A percentile compares a stretch with the other conserved stretches of the same genome.
phyloP scores from a whole-genome alignment of 2,113 vertebrate species.

The Myotis davidii region DNA sequence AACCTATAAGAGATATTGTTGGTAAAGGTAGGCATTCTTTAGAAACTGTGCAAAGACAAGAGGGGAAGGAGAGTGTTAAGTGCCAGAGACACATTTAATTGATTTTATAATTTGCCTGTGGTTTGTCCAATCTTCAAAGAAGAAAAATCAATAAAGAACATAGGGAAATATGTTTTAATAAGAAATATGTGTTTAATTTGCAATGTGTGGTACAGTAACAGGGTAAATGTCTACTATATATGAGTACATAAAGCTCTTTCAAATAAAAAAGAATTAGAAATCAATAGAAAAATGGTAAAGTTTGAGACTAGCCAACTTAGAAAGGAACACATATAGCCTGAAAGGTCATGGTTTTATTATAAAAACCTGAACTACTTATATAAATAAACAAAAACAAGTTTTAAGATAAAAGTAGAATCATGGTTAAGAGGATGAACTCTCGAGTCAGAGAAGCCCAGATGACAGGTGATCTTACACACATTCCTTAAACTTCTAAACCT shows the following conservation, averaged over 20 bases:
- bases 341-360: not conserved
- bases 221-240: not conserved
- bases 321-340: not conserved
- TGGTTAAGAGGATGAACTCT: not conserved
- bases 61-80: not conserved
- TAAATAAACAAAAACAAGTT: constrained; percentile 4
- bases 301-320: not conserved
- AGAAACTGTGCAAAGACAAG: not conserved
- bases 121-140: not conserved
- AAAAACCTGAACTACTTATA: constrained; percentile 14
- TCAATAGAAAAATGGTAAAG: not conserved
- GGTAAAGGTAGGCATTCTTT: not conserved
- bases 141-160: constrained; percentile 4
- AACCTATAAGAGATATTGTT: not conserved
- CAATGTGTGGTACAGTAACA: not conserved
- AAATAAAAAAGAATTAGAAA: not conserved
- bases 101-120: not conserved
- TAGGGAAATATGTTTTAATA: not conserved
- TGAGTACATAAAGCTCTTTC: not conserved
- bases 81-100: not conserved
- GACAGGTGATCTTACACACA: not conserved
- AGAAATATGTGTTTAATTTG: constrained; percentile 4
- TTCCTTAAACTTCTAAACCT: not conserved
- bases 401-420: not conserved
- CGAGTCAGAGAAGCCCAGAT: not conserved